phyloP scores from a whole-genome alignment of 1,140 invertebrate species.

The Callitettix versicolor region DNA sequence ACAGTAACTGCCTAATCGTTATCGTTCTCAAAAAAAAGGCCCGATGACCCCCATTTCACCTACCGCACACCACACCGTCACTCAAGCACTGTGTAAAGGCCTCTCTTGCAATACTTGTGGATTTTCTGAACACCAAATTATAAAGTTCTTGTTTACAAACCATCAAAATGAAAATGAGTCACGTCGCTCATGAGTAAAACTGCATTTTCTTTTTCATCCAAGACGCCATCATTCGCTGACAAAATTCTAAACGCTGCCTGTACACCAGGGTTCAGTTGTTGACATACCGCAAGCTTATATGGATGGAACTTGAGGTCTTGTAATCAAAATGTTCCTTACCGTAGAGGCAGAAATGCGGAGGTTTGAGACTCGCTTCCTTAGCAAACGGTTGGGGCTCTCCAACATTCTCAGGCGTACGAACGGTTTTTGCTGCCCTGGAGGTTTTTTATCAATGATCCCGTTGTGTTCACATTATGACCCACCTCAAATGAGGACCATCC shows the following conservation, averaged over 20 bases:
- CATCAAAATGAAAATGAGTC: neutral
- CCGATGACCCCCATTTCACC: neutral
- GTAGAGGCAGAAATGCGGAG: neutral
- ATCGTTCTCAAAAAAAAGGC: conserved; percentile 1
- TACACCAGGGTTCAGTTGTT: neutral
- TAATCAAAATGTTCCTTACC: conserved; percentile 1
- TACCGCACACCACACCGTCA: neutral
- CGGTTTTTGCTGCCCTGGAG: no score
- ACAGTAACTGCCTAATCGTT: neutral
- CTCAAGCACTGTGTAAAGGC: no score
- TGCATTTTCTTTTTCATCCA: neutral
- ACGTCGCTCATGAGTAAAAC: no score
- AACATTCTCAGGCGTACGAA: no score
- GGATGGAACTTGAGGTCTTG: neutral
- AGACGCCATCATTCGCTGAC: neutral
- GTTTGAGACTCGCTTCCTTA: no score
- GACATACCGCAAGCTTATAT: neutral
- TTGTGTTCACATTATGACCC: no score
- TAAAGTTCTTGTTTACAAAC: neutral
- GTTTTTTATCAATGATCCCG: no score
- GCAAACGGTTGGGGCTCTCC: no score
- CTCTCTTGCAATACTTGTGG: neutral
- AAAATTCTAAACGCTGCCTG: neutral
- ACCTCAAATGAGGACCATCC: no score
- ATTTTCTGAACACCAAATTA: conserved; percentile 1